Evolutionary conservation across 2,113 vertebrate species (phyloP).

Genomic region (Macaca mulatta): DNA sequence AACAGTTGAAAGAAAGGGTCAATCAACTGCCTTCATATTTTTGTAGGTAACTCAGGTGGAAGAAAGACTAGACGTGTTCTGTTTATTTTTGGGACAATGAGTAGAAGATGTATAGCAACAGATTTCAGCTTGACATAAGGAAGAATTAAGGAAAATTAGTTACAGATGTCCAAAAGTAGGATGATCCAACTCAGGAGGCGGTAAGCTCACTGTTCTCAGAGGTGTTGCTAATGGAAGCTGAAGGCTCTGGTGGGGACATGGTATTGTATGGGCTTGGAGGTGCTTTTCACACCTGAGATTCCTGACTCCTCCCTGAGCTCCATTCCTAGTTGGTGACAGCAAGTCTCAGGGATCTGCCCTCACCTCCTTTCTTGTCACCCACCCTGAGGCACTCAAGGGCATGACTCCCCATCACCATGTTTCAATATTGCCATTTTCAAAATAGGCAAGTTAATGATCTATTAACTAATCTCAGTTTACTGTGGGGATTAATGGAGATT

Average conservation of each 20-base stretch:
- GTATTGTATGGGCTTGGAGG: background rate
- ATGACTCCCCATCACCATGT: background rate
- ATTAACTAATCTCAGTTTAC: constrained; percentile 39
- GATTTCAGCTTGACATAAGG: background rate
- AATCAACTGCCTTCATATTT: background rate
- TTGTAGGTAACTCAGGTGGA: background rate
- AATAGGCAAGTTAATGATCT: constrained; percentile 29
- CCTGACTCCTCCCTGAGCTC: background rate
- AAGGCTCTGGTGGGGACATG: background rate
- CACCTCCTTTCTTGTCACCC: constrained; percentile 5
- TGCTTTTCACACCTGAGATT: background rate
- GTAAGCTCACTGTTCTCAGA: background rate
- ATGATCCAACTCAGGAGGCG: background rate
- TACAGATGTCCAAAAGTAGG: background rate
- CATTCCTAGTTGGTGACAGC: background rate
- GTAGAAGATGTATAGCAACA: background rate
- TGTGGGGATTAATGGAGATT: constrained; percentile 62
- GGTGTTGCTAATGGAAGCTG: background rate
- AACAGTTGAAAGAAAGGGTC: background rate
- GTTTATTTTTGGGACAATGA: background rate
- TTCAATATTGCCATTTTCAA: background rate
- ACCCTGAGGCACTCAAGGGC: background rate
- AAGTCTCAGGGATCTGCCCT: background rate
- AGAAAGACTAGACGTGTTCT: background rate
- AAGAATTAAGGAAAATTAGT: background rate